Percentiles rank a stretch among this genome's conserved stretches.
Evolutionary conservation across 2,888 invertebrate species (phyloP).

Genomic region (Clitarchus hookeri): DNA sequence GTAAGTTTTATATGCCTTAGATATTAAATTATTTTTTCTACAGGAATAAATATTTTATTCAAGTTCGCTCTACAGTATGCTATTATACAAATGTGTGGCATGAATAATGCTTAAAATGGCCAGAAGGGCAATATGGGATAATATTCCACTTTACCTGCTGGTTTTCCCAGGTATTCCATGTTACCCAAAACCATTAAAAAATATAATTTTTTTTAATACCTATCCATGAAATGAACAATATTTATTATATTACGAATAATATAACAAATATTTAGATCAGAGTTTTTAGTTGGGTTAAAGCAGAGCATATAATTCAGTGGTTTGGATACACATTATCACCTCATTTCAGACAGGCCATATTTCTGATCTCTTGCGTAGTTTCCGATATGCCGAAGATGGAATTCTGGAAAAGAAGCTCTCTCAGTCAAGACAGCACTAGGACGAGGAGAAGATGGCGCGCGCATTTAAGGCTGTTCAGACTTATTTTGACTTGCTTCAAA

Average conservation of each 20-base stretch:
- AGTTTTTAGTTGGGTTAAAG: not conserved
- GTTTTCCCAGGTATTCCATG: not conserved
- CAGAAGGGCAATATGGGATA: no score
- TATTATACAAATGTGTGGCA: no score
- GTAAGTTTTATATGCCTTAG: no score
- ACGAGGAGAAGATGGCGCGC: not conserved
- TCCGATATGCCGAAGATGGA: not conserved
- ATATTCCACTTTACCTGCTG: not conserved
- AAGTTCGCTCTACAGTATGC: no score
- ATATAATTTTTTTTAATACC: not conserved
- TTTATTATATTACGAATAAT: not conserved
- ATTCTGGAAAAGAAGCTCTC: not conserved
- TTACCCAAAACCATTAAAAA: not conserved
- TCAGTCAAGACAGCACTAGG: not conserved
- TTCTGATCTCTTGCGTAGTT: not conserved
- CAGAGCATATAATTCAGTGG: not conserved
- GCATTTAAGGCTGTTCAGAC: not conserved
- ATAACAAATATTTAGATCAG: not conserved
- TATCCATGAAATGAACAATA: not conserved
- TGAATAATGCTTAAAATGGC: no score
- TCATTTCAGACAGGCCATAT: no score
- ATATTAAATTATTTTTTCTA: no score
- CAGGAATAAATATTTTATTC: no score
- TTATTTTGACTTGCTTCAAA: not conserved
- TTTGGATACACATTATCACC: not conserved